Evolutionary conservation across 1,140 invertebrate genomes (phyloP), one percentile per base, ranked within the genome.

Genomic region (Plectrocnemia conspersa): DNA sequence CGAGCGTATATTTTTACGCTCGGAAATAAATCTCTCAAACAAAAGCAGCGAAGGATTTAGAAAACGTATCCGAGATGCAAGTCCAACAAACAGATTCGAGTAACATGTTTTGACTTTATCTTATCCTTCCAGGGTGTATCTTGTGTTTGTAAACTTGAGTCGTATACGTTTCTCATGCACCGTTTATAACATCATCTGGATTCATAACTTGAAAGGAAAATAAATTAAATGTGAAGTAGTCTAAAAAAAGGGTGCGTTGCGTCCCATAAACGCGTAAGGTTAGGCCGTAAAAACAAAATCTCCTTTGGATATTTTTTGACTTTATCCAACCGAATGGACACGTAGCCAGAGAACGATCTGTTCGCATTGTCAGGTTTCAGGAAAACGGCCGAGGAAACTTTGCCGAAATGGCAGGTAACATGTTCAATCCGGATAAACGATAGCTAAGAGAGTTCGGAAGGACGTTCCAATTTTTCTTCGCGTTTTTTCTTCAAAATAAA

Each of bases 21-120:
- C 21, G 19, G 5, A 45, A 19, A 18, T 15, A 25, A 45, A 45
- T 15, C 18, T 35, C 29, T 24, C 1, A 15, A 45, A 45, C 42
- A 45, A 45, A 45, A 40, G 36, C 21, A 27, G 25, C 9, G 23
- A 25, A 27, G 23, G 19, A 27, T 16, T 45, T 27, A n/a, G 7
- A 45, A 27, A 45, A 23, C 42, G n/a, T n/a, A n/a, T n/a, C n/a
- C 9, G 36, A 40, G 29, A 45, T 45, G 42, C 42, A 45, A 27
- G 42, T 45, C 29, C 13, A 1, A 25, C 21, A 23, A 45, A n/a
- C n/a, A 45, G 23, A 27, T 45, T 46, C 16, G 32, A 35, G 41
- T 24, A 33, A 33, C 41, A 46, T 29, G 44, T 46, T 40, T 45
- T 29, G 52, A 46, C 52, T 54, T 54, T 45, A 24, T 54, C 52